Percentiles rank a stretch among this genome's conserved stretches.
Conservation (phyloP, 2,113 vertebrate species). For the Phylloscopus whistleri region DNA sequence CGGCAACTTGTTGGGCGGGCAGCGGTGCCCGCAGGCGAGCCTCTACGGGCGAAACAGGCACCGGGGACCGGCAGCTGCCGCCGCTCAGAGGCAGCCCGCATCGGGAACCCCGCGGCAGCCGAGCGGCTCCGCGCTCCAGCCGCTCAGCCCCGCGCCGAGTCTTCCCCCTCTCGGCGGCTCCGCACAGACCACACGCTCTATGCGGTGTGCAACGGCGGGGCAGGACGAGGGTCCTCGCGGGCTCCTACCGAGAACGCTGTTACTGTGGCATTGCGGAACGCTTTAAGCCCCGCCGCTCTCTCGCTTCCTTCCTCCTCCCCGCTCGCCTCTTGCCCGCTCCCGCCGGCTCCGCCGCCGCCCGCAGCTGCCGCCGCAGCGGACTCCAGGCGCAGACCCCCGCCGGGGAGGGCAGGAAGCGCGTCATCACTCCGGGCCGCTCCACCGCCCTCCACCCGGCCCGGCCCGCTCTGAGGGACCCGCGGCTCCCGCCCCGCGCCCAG, state of each 20-base stretch:
- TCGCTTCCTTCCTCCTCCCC: background rate
- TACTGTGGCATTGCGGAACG: conserved; percentile 51
- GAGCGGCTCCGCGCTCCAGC: background rate
- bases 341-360: background rate
- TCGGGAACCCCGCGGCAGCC: background rate
- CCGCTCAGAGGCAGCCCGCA: background rate
- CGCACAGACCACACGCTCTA: conserved; percentile 24
- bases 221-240: conserved; percentile 10
- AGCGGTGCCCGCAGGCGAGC: background rate
- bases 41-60: background rate
- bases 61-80: background rate
- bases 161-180: conserved; percentile 2
- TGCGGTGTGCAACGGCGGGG: conserved; percentile 41
- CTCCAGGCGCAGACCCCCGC: conserved; percentile 65
- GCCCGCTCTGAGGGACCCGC: background rate
- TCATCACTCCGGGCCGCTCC: conserved; percentile 74
- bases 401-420: conserved; percentile 75
- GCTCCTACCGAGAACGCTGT: conserved; percentile 71
- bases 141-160: conserved; percentile 38
- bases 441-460: background rate
- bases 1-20: background rate
- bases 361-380: conserved; percentile 49
- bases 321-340: conserved; percentile 4
- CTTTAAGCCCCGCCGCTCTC: background rate
- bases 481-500: background rate